Base-by-base conservation (phyloP, 1,140 invertebrate species). In the Eriocheir sinensis region DNA sequence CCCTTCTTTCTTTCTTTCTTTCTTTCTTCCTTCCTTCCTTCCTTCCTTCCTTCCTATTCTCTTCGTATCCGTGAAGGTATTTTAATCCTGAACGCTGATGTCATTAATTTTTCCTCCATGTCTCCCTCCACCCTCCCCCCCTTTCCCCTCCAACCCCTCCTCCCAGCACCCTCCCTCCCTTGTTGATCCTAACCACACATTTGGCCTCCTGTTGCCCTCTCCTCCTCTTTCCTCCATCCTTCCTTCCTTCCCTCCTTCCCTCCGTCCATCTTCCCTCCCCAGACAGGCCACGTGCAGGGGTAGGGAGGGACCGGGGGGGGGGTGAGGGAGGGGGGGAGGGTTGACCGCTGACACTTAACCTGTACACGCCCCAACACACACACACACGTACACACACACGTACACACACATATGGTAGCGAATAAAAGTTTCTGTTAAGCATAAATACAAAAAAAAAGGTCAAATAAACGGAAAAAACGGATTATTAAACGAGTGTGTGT, bases 191-290 rank as follows among this genome's bases (percentile, higher is more conserved):
- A 32, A 32, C 41, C 88, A 40, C 48, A 41, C 36, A 41, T 89
- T 48, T 44, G 9, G 88, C 48, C 88, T 89, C 48, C 40, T 27
- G 40, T 48, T 44, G 30, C 41, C 48, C 41, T 44, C 36, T 32
- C 88, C 88, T 44, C 27, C 88, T 48, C 40, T 48, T 89, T n/a
- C 88, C 48, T 89, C 88, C 40, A 44, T 89, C 41, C 88, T 48
- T 41, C 41, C 38, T 89, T 44, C 38, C 40, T n/a, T 44, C 86
- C 38, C 38, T 30, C 86, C 86, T 44, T 44, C 88, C 48, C 88
- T 89, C 88, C 88, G 30, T 89, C 88, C 48, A 41, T 44, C 40
- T 40, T 41, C 36, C 41, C 88, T 44, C 27, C 41, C 17, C 48
- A 12, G 60, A 72, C 60, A n/a, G 60, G 60, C 27, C 60, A 72